These are phyloP conservation scores for Macaria notata DNA, from an alignment of 2,888 invertebrate genomes.

Conservation along the genomic window DNA sequence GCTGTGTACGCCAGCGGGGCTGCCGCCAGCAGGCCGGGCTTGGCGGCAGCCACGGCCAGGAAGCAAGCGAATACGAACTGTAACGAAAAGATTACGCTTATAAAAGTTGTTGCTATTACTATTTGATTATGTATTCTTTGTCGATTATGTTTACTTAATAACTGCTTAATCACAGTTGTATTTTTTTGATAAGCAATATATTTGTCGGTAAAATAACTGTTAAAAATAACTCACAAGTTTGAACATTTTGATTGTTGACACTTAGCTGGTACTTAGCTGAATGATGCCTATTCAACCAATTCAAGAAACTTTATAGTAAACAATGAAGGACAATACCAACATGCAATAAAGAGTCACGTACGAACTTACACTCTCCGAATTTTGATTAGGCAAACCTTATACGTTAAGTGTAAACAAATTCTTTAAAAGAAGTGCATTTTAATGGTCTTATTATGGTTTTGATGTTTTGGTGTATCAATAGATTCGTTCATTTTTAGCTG, in stretches of 20 bases:
- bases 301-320: slow-evolving; percentile 48
- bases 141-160: background rate
- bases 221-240: slow-evolving; percentile 46
- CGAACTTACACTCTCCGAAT: slow-evolving; percentile 22
- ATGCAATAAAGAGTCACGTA: slow-evolving; percentile 31
- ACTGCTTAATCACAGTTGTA: too few relatives aligned
- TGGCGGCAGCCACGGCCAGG: slow-evolving; percentile 72
- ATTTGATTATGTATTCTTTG: background rate
- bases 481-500: background rate
- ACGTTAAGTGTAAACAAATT: background rate
- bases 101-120: too few relatives aligned
- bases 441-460: background rate
- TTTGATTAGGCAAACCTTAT: slow-evolving; percentile 17
- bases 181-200: background rate
- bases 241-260: slow-evolving; percentile 48
- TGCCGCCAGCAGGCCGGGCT: slow-evolving; percentile 60
- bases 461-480: background rate
- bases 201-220: background rate
- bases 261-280: slow-evolving; percentile 41
- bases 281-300: slow-evolving; percentile 41
- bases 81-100: slow-evolving; percentile 32
- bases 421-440: background rate
- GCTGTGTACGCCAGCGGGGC: slow-evolving; percentile 50
- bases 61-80: slow-evolving; percentile 75
- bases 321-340: slow-evolving; percentile 46